Evolutionary conservation across 2,113 vertebrate species (phyloP), one percentile per base, ranked within the genome.

Genomic region (Thermophis baileyi): DNA sequence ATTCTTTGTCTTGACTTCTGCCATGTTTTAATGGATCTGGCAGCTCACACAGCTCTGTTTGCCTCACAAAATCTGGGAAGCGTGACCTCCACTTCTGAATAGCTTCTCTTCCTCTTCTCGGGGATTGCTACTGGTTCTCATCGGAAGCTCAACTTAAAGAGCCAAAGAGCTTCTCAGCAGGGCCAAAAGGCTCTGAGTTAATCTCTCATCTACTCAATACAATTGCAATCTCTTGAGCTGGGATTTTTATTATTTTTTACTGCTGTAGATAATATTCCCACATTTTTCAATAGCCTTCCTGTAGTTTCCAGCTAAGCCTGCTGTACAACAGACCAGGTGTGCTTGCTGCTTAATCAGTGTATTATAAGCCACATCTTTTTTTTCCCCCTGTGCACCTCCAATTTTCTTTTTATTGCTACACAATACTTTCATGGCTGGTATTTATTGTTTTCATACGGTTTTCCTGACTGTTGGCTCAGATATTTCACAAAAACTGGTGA

Each of bases 161-260:
- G 51, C 49, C 86, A 85, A 90, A 4, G 53, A 53, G 47, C 8
- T 87, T 89, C 47, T 20, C 47, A 35, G 69, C 20, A 18, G 40
- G 44, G 53, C 85, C 35, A 74, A 90, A 46, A 11, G 88, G 8
- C 27, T 87, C 25, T 90, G 30, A 54, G 90, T 81, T 69, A 88
- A 7, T 93, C 51, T 6, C 11, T 57, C 40, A 27, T 1, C 6
- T 22, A 20, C 24, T 89, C 86, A 5, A 92, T 3, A 91, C 1
- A 94, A 90, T 50, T 40, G 16, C 47, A 94, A 44, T 24, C 35
- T 87, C 40, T 57, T 63, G 24, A 91, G 88, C 46, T 60, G 47
- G 54, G 87, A 40, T 93, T 46, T 94, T 90, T 89, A 44, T 14
- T 53, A 93, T 49, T 91, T 49, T 91, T 93, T 18, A 53, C 49